Conservation (phyloP, 53 echinoderm and acorn worm genomes). For the Zoroaster sp. region DNA sequence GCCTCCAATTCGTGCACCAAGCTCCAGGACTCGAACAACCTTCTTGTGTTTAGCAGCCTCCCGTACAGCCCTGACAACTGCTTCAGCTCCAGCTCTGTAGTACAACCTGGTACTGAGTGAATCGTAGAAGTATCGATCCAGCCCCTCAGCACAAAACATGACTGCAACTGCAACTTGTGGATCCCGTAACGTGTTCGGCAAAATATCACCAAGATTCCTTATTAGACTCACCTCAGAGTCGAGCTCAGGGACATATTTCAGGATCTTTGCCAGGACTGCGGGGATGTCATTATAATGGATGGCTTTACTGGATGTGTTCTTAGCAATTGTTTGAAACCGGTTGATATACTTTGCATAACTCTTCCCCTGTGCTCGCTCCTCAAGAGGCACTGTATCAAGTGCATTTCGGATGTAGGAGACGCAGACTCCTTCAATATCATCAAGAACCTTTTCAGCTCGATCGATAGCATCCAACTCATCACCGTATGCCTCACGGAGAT, state of each 20-base stretch:
- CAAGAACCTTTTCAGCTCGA: conserved; percentile 69
- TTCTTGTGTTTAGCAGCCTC: conserved; percentile 72
- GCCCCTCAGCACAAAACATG: conserved; percentile 84
- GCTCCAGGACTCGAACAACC: conserved; percentile 86
- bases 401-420: conserved; percentile 83
- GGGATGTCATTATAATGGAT: conserved; percentile 73
- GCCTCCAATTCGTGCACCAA: conserved; percentile 95
- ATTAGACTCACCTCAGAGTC: conserved; percentile 82
- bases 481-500: conserved; percentile 53
- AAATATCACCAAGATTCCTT: conserved; percentile 82
- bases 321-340: conserved; percentile 67
- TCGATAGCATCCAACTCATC: conserved; percentile 73
- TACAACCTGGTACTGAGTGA: conserved; percentile 85
- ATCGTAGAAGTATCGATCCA: conserved; percentile 86
- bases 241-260: conserved; percentile 70
- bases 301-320: conserved; percentile 38
- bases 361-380: conserved; percentile 63
- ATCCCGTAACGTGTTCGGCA: conserved; percentile 83
- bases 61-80: conserved; percentile 61
- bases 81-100: conserved; percentile 84
- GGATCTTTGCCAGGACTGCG: conserved; percentile 58
- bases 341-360: conserved; percentile 70
- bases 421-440: conserved; percentile 67
- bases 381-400: conserved; percentile 69
- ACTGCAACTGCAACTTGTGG: conserved; percentile 85